Evolutionary conservation across 2,797 vertebrate species (phyloP), one percentile per base, ranked within the genome.

Genomic region (Muscicapa striata): DNA sequence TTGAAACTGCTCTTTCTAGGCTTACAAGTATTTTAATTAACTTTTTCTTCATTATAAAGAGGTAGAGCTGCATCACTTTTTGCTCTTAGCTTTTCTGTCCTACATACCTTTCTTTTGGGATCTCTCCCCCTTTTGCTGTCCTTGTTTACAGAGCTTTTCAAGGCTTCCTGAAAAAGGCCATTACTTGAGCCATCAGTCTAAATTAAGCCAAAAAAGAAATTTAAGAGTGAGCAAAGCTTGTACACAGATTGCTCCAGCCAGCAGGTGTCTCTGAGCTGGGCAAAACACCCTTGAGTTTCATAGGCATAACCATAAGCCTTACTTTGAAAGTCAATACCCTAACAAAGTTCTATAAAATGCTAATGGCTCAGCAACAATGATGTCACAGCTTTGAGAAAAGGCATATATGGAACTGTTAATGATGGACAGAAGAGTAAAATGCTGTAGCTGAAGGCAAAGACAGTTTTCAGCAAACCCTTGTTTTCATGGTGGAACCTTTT

Each of bases 131-230:
- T 45, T 4, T 15, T 2, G 1, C 68, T 87, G 90, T 77, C 57
- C 48, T 77, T 68, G 38, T 58, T 87, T 58, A 51, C 81, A 78
- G 59, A 86, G 52, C 38, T 85, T 69, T 87, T 85, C 78, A 80
- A 52, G 46, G 48, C 77, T 88, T 70, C 72, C 52, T 87, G 74
- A 70, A 55, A 82, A 75, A 90, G 63, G 51, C 67, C 63, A 38
- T 93, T 89, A 93, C 64, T 82, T 59, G 70, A 66, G 32, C 77
- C 74, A 93, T 93, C 79, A 81, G 66, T 66, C 77, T 68, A 86
- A 88, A 95, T 95, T 79, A 95, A 51, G 61, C 29, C 32, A 46
- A 63, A 81, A 84, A 54, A 54, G 16, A 93, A 61, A 76, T 76
- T 15, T 26, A 63, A 73, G 63, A 46, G 57, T 46, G 79, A 91